A percentile compares a stretch with the other conserved stretches of the same genome.
Conservation (phyloP, 2,888 invertebrate species). For the Dorcus hopei region DNA sequence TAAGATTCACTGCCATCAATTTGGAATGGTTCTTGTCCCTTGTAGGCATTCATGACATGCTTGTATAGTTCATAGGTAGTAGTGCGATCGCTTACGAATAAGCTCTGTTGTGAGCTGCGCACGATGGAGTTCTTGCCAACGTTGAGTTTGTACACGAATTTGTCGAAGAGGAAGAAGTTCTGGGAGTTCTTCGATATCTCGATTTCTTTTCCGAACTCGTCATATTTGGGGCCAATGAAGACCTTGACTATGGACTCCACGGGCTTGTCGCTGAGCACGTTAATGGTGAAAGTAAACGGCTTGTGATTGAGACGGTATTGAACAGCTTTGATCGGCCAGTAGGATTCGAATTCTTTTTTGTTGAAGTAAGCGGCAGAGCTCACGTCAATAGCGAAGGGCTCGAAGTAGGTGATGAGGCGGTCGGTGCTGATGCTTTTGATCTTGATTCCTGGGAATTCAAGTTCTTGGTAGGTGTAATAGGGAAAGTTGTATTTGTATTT, state of each 20-base stretch:
- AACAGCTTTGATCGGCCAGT: constrained; percentile 54
- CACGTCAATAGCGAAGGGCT: constrained; percentile 63
- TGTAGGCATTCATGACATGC: constrained; percentile 56
- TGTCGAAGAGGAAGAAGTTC: constrained; percentile 64
- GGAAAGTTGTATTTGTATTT: constrained; percentile 60
- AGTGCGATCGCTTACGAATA: constrained; percentile 61
- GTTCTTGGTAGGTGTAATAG: constrained; percentile 61
- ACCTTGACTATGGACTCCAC: constrained; percentile 63
- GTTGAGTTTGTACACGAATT: constrained; percentile 57
- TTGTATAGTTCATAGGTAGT: constrained; percentile 63
- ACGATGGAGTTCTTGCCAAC: constrained; percentile 62
- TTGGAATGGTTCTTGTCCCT: constrained; percentile 54
- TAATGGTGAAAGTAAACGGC: constrained; percentile 58
- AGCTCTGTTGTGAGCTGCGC: constrained; percentile 52
- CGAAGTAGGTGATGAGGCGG: constrained; percentile 67
- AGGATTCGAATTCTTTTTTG: constrained; percentile 47
- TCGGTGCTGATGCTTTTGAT: constrained; percentile 62
- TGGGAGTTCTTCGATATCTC: constrained; percentile 59
- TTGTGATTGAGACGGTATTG: constrained; percentile 65
- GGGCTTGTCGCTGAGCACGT: constrained; percentile 56
- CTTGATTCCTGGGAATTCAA: constrained; percentile 62
- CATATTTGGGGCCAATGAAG: constrained; percentile 68
- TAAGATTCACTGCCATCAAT: constrained; percentile 56
- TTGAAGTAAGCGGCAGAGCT: constrained; percentile 57
- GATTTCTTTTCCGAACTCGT: constrained; percentile 55